Evolutionary conservation across 1,140 invertebrate species (phyloP).

Genomic region (Caenorhabditis briggsae): DNA sequence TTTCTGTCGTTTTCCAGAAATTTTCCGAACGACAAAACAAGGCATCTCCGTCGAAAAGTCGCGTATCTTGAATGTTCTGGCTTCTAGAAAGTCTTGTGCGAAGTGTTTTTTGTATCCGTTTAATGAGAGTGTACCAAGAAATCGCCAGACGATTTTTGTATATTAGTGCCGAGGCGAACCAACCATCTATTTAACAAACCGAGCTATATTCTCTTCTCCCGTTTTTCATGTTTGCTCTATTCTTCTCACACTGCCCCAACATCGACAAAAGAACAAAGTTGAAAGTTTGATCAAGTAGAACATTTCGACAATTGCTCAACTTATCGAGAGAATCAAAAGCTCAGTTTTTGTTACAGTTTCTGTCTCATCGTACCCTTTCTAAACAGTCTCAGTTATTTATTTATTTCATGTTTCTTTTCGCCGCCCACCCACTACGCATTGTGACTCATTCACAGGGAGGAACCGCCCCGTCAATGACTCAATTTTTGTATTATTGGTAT

Average conservation of each 20-base stretch:
- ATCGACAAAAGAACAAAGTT: too few species aligned
- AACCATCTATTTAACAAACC: too few species aligned
- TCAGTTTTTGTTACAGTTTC: not conserved
- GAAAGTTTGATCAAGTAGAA: too few species aligned
- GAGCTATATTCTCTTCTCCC: too few species aligned
- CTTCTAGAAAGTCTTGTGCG: too few species aligned
- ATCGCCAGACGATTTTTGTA: constrained; percentile 9
- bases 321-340: not conserved
- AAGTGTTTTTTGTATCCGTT: too few species aligned
- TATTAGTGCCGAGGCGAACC: not conserved
- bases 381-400: constrained; percentile 28
- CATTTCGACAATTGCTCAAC: not conserved
- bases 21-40: too few species aligned
- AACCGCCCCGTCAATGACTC: constrained; percentile 21
- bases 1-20: too few species aligned
- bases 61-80: too few species aligned
- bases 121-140: not conserved
- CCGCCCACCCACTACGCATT: constrained; percentile 20
- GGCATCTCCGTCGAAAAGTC: too few species aligned
- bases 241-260: too few species aligned
- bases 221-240: too few species aligned
- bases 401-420: not conserved
- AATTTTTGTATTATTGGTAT: constrained; percentile 46
- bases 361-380: not conserved
- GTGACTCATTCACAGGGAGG: constrained; percentile 35